phyloP scores from a whole-genome alignment of 2,888 invertebrate species.

The Cecidostiba fungosa region DNA sequence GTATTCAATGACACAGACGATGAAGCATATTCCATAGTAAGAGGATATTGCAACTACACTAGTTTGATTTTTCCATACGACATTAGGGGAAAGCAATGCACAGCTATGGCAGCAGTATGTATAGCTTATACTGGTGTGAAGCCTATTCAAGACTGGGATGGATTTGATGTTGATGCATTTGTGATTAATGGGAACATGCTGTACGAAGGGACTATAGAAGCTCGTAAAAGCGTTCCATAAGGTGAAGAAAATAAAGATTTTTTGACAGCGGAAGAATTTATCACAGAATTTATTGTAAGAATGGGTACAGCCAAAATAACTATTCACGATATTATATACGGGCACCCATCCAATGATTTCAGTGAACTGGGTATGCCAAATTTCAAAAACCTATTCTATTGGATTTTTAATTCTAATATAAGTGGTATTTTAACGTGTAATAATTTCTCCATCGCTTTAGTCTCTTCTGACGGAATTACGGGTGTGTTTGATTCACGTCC shows the following conservation, averaged over 20 bases:
- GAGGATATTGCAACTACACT: background rate
- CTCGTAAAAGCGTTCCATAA: background rate
- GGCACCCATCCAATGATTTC: background rate
- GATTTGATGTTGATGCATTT: background rate
- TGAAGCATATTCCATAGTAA: background rate
- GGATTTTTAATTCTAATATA: background rate
- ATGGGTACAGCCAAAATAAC: background rate
- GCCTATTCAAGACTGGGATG: background rate
- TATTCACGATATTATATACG: background rate
- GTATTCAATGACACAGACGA: too few relatives aligned
- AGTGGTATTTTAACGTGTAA: conserved; percentile 19
- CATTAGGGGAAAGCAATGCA: conserved; percentile 1
- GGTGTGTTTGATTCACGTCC: conserved; percentile 1
- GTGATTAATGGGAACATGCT: background rate
- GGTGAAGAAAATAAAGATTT: background rate
- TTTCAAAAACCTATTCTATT: background rate
- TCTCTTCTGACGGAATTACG: background rate
- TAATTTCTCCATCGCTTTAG: background rate
- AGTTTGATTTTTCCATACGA: background rate
- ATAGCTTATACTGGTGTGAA: background rate
- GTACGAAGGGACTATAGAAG: background rate
- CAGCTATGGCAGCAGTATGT: background rate
- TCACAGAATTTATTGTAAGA: background rate
- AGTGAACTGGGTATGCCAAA: background rate
- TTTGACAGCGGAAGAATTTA: background rate